phyloP scores from a whole-genome alignment of 1,140 invertebrate genomes.

The Neomicropteryx cornuta region DNA sequence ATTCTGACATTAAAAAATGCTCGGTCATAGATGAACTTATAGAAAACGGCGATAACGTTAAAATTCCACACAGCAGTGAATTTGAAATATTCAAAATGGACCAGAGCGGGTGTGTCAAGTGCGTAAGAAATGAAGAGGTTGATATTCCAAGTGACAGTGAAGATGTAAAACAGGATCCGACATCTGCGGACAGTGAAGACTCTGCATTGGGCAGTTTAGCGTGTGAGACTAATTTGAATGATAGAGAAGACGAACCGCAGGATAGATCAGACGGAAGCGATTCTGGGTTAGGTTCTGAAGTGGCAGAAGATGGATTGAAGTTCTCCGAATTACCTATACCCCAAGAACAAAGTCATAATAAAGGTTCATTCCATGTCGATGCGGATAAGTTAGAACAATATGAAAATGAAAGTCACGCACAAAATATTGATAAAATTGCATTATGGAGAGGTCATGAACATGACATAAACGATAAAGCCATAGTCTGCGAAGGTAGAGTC shows the following conservation, averaged over 20 bases:
- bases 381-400: no score
- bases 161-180: conserved; percentile 38
- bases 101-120: no score
- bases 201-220: conserved; percentile 37
- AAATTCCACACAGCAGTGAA: no score
- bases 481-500: no score
- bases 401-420: no score
- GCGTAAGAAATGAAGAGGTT: conserved; percentile 34
- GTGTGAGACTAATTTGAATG: conserved; percentile 24
- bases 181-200: conserved; percentile 39
- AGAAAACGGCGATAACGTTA: no score
- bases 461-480: no score
- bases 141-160: conserved; percentile 39
- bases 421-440: conserved; percentile 32
- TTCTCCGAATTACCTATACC: conserved; percentile 13
- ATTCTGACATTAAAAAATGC: no score
- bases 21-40: no score
- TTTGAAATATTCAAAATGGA: no score
- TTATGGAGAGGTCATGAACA: no score
- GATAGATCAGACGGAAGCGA: conserved; percentile 67
- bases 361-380: no score
- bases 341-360: conserved; percentile 18
- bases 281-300: conserved; percentile 61
- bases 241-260: conserved; percentile 33
- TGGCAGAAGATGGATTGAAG: conserved; percentile 42